Evolutionary conservation across 2,888 invertebrate species (phyloP), one percentile per base, ranked within the genome.

Genomic region (Andrena marginata): DNA sequence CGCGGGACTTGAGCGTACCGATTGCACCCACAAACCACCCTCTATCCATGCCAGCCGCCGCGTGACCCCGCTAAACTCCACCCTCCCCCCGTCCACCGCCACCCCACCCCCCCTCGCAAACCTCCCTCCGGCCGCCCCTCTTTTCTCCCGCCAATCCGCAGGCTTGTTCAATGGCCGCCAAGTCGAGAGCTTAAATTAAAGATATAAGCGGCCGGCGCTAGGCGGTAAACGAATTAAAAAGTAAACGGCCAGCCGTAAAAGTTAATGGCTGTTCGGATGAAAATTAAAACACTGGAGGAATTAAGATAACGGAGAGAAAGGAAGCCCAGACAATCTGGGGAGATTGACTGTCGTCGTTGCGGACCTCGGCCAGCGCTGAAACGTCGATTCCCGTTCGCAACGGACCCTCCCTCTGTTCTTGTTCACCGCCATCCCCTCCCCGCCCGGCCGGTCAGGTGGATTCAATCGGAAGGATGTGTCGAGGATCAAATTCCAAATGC

Each of bases 221-320:
- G 82, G 73, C 90, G 92, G 90, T 92, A 91, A 93, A 93, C 93
- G 93, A 92, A 93, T 94, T 94, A 93, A 93, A 93, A 93, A 92
- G 91, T 92, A 93, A 93, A 93, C 92, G 91, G 91, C 92, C 90
- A 83, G 90, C 89, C 93, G 92, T 93, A 93, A 93, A 93, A 93
- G 91, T 92, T 93, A 93, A 93, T 92, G 89, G 92, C 91, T 89
- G 90, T 93, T 92, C 89, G 91, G 92, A 93, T 93, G 92, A 93
- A 93, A 93, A 93, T 93, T 93, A 93, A 93, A 93, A 93, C 90
- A 91, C 92, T 91, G 90, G 90, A 86, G 91, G 89, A 90, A 90
- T 89, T 88, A 89, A 89, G 89, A 88, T 88, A 84, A 82, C 86
- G 82, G 85, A 83, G 87, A 84, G 85, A 76, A 76, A 76, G 81